Evolutionary conservation across 2,113 vertebrate species (phyloP).

Genomic region (Chloebia gouldiae): DNA sequence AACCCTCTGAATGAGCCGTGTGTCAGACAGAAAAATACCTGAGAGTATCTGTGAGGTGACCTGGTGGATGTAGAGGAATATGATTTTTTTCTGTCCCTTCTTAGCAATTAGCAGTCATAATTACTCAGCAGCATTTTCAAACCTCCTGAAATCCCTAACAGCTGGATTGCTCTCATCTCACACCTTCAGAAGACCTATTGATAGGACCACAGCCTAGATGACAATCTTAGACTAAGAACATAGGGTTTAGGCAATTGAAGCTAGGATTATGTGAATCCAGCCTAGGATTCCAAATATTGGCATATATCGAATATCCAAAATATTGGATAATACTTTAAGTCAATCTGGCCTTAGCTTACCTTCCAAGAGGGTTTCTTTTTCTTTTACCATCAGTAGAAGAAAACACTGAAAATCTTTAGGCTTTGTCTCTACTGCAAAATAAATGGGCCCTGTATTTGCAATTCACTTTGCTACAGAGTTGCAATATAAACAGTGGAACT

Average conservation of each 20-base stretch:
- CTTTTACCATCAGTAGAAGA: background rate
- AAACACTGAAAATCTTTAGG: background rate
- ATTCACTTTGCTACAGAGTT: background rate
- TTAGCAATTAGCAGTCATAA: background rate
- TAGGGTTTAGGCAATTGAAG: background rate
- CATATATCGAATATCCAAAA: background rate
- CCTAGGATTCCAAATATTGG: background rate
- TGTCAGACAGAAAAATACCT: background rate
- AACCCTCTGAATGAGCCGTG: background rate
- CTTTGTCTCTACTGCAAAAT: background rate
- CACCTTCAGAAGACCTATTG: background rate
- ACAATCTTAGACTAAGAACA: background rate
- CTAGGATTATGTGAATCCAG: background rate
- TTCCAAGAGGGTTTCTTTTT: background rate
- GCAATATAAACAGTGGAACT: background rate
- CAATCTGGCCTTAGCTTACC: background rate
- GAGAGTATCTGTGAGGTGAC: background rate
- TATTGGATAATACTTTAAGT: background rate
- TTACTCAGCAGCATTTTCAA: background rate
- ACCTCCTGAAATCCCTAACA: background rate
- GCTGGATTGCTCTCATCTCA: background rate
- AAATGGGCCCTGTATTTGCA: background rate
- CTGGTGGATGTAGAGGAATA: background rate
- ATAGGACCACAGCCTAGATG: background rate
- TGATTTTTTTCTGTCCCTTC: background rate